Conservation (phyloP, 2,113 vertebrate species). For the Vulpes lagopus region DNA sequence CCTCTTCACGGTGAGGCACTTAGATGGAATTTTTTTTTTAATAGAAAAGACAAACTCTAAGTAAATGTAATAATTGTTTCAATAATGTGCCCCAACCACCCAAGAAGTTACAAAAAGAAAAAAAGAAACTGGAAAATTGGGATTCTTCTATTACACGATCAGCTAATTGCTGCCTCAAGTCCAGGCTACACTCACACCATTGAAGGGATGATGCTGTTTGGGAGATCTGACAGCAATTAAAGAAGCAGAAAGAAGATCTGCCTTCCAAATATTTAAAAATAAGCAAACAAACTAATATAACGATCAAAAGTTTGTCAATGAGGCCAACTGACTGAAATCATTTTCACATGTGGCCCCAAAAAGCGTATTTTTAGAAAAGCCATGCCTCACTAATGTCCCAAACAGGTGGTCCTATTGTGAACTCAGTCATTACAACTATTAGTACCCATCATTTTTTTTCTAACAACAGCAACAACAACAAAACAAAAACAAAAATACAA, state of each 20-base stretch:
- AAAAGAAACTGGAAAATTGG: conserved; percentile 73
- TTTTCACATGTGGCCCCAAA: background rate
- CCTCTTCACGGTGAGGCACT: conserved; percentile 76
- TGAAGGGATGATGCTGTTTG: background rate
- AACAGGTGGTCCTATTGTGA: background rate
- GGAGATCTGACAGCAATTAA: background rate
- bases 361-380: background rate
- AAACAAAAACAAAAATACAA: background rate
- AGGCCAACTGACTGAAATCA: background rate
- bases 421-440: background rate
- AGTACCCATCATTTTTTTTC: background rate
- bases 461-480: background rate
- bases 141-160: conserved; percentile 77
- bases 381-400: background rate
- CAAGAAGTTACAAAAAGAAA: conserved; percentile 68
- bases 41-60: conserved; percentile 83
- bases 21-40: conserved; percentile 75
- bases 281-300: background rate
- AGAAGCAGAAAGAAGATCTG: background rate
- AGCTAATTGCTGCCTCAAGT: conserved; percentile 46
- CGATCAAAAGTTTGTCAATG: background rate
- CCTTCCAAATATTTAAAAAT: background rate
- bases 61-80: conserved; percentile 84
- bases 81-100: conserved; percentile 77
- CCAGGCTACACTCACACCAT: background rate